Evolutionary conservation across 1,140 invertebrate species (phyloP).

Genomic region (Lucilia sericata): DNA sequence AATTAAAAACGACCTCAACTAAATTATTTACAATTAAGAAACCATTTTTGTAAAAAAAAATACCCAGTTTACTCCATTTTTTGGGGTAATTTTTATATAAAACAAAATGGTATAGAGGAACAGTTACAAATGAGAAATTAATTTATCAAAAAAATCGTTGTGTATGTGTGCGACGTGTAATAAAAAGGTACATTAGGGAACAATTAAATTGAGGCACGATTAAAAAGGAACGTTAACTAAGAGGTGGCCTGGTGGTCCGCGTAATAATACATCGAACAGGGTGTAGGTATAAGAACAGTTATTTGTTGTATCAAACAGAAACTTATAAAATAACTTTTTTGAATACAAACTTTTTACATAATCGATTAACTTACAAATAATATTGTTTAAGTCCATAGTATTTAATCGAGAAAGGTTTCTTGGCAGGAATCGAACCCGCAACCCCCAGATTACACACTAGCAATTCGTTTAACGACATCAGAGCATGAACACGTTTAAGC

Average conservation of each 20-base stretch:
- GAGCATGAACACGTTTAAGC: too few species aligned
- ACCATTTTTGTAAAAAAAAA: background rate
- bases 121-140: constrained; percentile 11
- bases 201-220: background rate
- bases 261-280: background rate
- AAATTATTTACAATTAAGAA: background rate
- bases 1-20: too few species aligned
- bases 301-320: too few species aligned
- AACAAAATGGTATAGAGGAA: background rate
- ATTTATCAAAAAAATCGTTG: background rate
- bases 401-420: too few species aligned
- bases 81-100: background rate
- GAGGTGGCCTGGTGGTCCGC: background rate
- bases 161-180: background rate
- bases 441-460: too few species aligned
- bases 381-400: too few species aligned
- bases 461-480: too few species aligned
- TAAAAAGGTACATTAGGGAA: background rate
- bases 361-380: too few species aligned
- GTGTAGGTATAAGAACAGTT: too few species aligned
- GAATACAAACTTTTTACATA: too few species aligned
- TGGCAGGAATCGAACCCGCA: too few species aligned
- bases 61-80: background rate
- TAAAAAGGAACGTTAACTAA: background rate
- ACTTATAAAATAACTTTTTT: too few species aligned